Evolutionary conservation across 2,113 vertebrate genomes (phyloP).

Genomic region (Limnothrissa miodon): DNA sequence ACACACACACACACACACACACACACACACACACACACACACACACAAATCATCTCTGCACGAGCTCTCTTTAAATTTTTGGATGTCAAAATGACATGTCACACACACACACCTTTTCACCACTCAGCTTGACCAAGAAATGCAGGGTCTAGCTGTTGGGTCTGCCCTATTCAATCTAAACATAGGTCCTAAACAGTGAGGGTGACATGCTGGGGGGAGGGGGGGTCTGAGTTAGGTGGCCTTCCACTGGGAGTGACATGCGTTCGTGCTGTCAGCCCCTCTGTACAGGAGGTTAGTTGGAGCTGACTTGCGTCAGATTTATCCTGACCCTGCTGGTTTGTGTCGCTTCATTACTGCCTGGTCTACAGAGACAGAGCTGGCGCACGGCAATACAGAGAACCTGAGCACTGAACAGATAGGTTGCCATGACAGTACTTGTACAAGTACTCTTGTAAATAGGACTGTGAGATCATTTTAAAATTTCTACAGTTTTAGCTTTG

Average conservation of each 20-base stretch:
- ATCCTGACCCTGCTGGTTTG: background rate
- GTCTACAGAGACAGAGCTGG: background rate
- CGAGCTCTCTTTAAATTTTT: background rate
- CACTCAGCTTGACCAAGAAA: background rate
- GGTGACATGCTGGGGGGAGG: background rate
- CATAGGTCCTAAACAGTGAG: background rate
- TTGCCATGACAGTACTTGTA: too few species aligned
- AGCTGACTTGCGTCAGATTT: background rate
- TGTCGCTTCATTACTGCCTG: background rate
- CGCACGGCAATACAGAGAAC: background rate
- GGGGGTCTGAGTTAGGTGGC: background rate
- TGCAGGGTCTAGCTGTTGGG: background rate
- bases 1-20: too few species aligned
- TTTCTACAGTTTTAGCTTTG: too few species aligned
- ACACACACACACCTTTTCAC: background rate
- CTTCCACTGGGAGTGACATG: background rate
- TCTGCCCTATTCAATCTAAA: background rate
- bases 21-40: too few species aligned
- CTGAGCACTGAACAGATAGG: background rate
- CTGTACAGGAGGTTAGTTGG: slow-evolving; percentile 2
- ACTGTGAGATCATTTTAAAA: too few species aligned
- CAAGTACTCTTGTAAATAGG: too few species aligned
- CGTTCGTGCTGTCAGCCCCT: background rate
- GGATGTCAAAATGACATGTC: background rate
- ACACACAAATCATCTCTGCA: background rate